Evolutionary conservation across 2,113 vertebrate genomes (phyloP).

Genomic region (Caracal caracal): DNA sequence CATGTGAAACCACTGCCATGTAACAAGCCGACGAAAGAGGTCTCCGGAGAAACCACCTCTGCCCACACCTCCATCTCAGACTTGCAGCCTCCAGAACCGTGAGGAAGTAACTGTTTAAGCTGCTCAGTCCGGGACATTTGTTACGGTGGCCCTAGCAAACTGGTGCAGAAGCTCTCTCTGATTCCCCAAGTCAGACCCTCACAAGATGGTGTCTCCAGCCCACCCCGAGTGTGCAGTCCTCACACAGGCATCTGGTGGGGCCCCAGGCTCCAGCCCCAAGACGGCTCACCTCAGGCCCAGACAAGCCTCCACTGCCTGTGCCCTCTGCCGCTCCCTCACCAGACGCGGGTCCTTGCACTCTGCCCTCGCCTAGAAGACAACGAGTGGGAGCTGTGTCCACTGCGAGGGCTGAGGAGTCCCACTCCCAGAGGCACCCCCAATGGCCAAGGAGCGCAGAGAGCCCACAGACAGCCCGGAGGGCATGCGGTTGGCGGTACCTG

Average conservation of each 20-base stretch:
- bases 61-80: accelerated
- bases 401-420: background rate
- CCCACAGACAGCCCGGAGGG: background rate
- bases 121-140: accelerated
- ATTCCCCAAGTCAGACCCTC: background rate
- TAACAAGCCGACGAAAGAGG: background rate
- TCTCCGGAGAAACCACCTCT: background rate
- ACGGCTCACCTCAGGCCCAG: constrained; percentile 58
- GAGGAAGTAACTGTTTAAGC: background rate
- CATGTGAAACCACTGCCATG: accelerated
- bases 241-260: background rate
- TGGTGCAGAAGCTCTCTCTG: accelerated
- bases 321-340: background rate
- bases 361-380: constrained; percentile 42
- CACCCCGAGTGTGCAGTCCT: background rate
- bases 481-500: constrained; percentile 79
- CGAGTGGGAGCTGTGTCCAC: background rate
- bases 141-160: background rate
- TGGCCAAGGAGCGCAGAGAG: accelerated
- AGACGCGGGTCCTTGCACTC: background rate
- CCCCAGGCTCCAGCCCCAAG: accelerated
- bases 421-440: background rate
- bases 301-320: background rate
- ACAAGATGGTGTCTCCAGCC: background rate
- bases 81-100: background rate